Base-by-base conservation (phyloP, 2,113 vertebrate genomes). In the Leptocoma aspasia region DNA sequence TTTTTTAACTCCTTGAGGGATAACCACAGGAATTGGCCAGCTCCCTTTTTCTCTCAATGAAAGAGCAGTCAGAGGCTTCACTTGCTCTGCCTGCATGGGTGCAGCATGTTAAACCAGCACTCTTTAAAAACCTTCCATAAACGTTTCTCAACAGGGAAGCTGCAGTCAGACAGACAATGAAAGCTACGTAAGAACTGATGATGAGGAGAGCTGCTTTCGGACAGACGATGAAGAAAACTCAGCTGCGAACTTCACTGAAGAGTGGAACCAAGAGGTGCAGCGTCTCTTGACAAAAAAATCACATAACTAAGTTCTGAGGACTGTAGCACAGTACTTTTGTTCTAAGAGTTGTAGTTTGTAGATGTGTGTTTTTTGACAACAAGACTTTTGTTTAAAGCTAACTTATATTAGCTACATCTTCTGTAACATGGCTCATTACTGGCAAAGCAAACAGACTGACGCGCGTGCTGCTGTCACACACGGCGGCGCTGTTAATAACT, bases 261-360 rank as follows among this genome's bases (percentile, higher is more conserved):
- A 98, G 86, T 97, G 96, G 96, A 97, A 95, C 89, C 96, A 94
- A 96, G 97, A 95, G 65, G 89, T 94, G 89, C 97, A 97, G 94
- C 97, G 86, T 95, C 97, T 98, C 96, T 97, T 86, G 94, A 89
- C 97, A 94, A 96, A 93, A 95, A 89, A 95, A 88, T 92, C 96
- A 70, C 83, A 66, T 92, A 95, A 95, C 96, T 97, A 96, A 86
- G 90, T 95, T 96, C 97, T 86, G 97, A 97, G 91, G 97, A 98
- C 97, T 97, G 85, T 97, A 98, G 98, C 91, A 97, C 98, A 98
- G 97, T 97, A 97, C 94, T 97, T 98, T 94, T 96, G 94, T 98
- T 98, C 97, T 98, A 96, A 97, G 95, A 98, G 95, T 96, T 97
- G 96, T 98, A 98, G 98, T 98, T 97, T 93, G 35, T 98, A 98